Evolutionary conservation across 1,140 invertebrate species (phyloP), one percentile per base, ranked within the genome.

Genomic region (Diuraphis noxia): DNA sequence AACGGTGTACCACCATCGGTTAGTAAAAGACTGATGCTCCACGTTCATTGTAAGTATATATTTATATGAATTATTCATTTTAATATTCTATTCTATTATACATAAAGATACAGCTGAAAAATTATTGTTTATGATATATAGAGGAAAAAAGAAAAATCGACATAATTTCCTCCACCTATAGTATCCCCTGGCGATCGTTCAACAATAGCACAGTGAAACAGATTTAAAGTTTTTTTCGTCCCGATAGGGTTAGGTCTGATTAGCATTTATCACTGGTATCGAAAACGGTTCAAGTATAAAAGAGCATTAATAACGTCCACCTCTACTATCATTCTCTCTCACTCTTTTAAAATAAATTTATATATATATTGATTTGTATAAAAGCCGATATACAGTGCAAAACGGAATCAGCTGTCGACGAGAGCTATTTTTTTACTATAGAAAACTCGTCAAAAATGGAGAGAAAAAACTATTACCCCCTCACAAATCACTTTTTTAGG

Each of bases 1-100:
- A 97, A 97, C 93, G 96, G 96, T 79, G 96, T 97, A 30, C 96
- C 96, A 46, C 97, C 97, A 40, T 95, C 96, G 82, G 96, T 97
- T 93, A 97, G 96, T 94, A 97, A 98, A 94, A 95, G 97, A 92
- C 97, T 98, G 93, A 96, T 95, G 93, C 95, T 98, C 92, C 96
- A 95, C 94, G 97, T 98, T 92, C 96, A 97, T 94, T 98, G 97
- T 98, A 95, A 97, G 97, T 97, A 91, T 63, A 88, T 30, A 56
- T 38, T 87, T 2, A 52, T 38, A 63, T 63, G 49, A 63, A 88
- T 88, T 88, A 88, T 88, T 88, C 25, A 88, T 63, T 40, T 63
- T 86, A 30, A 40, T 25, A 82, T 38, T 40, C 10, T 82, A 86
- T 46, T 88, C 40, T 41, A 79, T 36, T 34, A 41, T 40, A 41